Percentiles rank a stretch among this genome's conserved stretches.
These are phyloP conservation scores for Bradypus variegatus DNA, from an alignment of 2,797 vertebrate species.

Conservation along the genomic window DNA sequence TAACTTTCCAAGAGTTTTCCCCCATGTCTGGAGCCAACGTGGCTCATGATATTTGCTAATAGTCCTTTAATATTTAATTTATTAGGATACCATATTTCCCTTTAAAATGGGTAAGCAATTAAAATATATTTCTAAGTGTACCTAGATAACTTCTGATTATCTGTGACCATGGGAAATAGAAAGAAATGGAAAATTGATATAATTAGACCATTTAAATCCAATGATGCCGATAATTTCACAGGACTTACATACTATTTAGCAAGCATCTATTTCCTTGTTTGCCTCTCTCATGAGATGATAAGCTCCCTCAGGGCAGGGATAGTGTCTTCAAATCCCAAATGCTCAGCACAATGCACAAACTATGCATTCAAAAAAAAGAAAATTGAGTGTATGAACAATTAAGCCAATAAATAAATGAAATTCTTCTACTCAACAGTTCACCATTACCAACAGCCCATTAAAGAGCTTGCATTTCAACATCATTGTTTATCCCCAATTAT, in stretches of 20 bases:
- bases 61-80: background rate
- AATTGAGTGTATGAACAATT: background rate
- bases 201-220: background rate
- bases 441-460: background rate
- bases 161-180: background rate
- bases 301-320: background rate
- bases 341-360: background rate
- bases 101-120: background rate
- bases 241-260: background rate
- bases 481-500: background rate
- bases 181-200: background rate
- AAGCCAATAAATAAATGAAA: background rate
- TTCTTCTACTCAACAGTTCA: background rate
- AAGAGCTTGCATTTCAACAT: background rate
- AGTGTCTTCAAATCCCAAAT: background rate
- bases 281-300: background rate
- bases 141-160: background rate
- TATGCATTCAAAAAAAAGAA: no score
- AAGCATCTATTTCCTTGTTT: background rate
- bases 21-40: background rate
- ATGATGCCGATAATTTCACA: rapidly evolving
- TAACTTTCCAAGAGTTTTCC: background rate
- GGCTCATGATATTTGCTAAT: background rate
- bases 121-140: background rate
- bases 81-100: background rate